Percentiles rank a stretch among this genome's conserved stretches.
These are phyloP conservation scores for Gymnothorax reevesii DNA, from an alignment of 2,797 vertebrate species.

Conservation along the genomic window DNA sequence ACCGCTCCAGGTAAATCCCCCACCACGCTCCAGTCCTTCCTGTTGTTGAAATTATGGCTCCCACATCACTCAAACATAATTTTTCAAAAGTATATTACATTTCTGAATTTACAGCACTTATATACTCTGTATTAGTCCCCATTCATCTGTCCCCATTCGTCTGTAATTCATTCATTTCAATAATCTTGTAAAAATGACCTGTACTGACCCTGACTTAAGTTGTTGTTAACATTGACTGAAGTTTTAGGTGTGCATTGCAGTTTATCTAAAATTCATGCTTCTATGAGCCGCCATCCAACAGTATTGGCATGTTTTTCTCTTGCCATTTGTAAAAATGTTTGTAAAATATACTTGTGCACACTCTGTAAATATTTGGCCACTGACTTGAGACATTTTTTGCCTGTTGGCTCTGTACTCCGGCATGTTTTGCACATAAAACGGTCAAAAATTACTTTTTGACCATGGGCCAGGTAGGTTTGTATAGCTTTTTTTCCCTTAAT, in stretches of 20 bases:
- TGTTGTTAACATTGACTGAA: neutral
- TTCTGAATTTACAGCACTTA: neutral
- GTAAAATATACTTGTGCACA: neutral
- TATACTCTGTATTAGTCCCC: neutral
- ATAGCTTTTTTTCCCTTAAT: no score
- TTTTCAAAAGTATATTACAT: neutral
- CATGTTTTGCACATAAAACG: no score
- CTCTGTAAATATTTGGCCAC: no score
- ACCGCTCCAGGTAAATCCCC: conserved; percentile 81
- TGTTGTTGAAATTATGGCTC: neutral
- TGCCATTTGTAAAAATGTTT: neutral
- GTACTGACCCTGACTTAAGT: neutral
- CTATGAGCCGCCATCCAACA: neutral
- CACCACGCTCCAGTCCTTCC: neutral
- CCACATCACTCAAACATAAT: neutral
- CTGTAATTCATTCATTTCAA: neutral
- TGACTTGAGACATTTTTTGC: no score
- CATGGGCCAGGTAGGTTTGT: no score
- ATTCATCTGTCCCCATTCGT: neutral
- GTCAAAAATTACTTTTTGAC: no score
- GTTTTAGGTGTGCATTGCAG: neutral
- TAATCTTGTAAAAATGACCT: no score
- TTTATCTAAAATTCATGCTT: neutral
- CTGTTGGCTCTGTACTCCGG: no score
- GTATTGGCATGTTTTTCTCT: neutral